Evolutionary conservation across 2,888 invertebrate genomes (phyloP).

Genomic region (Rotaria sp.): DNA sequence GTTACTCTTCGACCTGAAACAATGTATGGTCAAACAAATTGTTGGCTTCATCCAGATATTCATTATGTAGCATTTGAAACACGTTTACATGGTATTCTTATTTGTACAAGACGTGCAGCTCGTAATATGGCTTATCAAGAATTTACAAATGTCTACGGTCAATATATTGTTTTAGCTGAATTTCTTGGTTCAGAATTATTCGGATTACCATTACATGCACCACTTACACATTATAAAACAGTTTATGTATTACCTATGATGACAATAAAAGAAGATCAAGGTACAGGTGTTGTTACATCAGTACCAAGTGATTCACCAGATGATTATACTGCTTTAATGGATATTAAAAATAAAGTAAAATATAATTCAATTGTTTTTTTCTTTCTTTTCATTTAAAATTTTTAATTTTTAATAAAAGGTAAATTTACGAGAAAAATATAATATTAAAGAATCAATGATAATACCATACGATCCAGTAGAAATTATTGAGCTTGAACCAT

Average conservation of each 20-base stretch:
- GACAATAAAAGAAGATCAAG: constrained; percentile 92
- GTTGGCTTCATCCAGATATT: constrained; percentile 92
- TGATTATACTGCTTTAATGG: constrained; percentile 87
- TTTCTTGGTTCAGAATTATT: constrained; percentile 63
- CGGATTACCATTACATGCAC: constrained; percentile 75
- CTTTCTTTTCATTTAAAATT: too few relatives aligned
- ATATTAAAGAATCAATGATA: constrained; percentile 74
- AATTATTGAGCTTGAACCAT: constrained; percentile 82
- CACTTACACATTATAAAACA: constrained; percentile 71
- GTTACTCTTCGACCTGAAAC: constrained; percentile 97
- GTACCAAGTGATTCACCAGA: constrained; percentile 98
- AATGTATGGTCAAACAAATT: constrained; percentile 99
- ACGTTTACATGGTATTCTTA: constrained; percentile 65
- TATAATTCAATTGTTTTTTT: too few relatives aligned
- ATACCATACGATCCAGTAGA: constrained; percentile 67
- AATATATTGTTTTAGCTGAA: constrained; percentile 64
- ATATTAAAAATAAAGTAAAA: constrained; percentile 75
- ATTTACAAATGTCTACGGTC: constrained; percentile 72
- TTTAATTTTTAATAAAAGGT: constrained; percentile 53
- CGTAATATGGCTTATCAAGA: constrained; percentile 91
- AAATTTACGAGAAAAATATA: constrained; percentile 77
- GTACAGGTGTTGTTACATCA: constrained; percentile 88
- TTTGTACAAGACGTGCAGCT: constrained; percentile 79
- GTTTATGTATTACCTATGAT: constrained; percentile 94
- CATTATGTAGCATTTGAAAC: constrained; percentile 75